Conservation (phyloP, 2,888 invertebrate genomes). For the Scrobipalpa costella region DNA sequence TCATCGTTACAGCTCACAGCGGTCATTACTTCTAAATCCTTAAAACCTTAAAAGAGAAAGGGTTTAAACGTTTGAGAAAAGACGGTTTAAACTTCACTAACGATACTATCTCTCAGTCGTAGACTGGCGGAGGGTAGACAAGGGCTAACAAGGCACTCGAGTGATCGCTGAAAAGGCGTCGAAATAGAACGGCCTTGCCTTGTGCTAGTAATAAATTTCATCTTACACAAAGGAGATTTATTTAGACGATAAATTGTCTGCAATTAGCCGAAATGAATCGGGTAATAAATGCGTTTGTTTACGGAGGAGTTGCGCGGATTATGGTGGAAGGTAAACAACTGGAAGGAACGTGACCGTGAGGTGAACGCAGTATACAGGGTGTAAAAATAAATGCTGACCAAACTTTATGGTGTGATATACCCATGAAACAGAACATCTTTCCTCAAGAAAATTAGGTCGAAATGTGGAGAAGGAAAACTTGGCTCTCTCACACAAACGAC, state of each 20-base stretch:
- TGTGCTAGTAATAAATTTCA: slow-evolving; percentile 25
- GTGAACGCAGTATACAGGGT: no score
- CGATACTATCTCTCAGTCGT: background rate
- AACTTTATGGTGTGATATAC: no score
- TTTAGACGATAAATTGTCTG: slow-evolving; percentile 38
- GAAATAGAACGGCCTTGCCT: slow-evolving; percentile 17
- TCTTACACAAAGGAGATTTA: slow-evolving; percentile 36
- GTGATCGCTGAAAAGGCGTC: slow-evolving; percentile 15
- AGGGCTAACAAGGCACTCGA: slow-evolving; percentile 11
- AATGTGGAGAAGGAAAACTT: no score
- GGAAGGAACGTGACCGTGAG: slow-evolving; percentile 31
- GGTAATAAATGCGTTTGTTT: slow-evolving; percentile 45
- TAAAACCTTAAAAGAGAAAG: slow-evolving; percentile 26
- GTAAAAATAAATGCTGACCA: no score
- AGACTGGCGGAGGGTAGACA: background rate
- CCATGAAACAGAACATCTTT: no score
- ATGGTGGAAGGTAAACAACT: slow-evolving; percentile 25
- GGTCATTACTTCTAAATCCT: slow-evolving; percentile 45
- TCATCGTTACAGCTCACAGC: slow-evolving; percentile 43
- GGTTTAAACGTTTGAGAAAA: slow-evolving; percentile 5
- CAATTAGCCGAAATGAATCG: slow-evolving; percentile 40
- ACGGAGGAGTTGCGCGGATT: slow-evolving; percentile 33
- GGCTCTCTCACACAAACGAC: no score
- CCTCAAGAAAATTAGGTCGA: no score
- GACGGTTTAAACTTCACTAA: slow-evolving; percentile 7